A percentile compares a stretch with the other conserved stretches of the same genome.
phyloP scores from a whole-genome alignment of 2,888 invertebrate genomes.

The Craniophora ligustri region DNA sequence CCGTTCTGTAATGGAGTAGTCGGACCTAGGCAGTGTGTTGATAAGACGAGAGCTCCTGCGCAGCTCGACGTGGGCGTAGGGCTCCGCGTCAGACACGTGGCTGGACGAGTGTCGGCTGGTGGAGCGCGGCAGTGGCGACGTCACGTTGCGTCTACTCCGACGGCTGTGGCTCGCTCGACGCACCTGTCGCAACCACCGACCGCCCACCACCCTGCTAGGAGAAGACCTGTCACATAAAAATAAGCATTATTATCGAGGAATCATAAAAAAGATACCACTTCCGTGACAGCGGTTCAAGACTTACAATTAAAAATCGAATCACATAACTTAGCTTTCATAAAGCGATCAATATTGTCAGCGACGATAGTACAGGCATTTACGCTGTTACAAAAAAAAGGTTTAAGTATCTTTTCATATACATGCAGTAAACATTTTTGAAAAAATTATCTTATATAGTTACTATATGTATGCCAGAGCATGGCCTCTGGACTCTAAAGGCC shows the following conservation, averaged over 20 bases:
- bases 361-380: no score
- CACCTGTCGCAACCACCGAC: slow-evolving; percentile 86
- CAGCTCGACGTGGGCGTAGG: slow-evolving; percentile 73
- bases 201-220: slow-evolving; percentile 89
- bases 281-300: no score
- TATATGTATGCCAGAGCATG: no score
- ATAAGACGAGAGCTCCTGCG: slow-evolving; percentile 87
- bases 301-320: no score
- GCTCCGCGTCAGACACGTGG: slow-evolving; percentile 77
- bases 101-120: slow-evolving; percentile 72
- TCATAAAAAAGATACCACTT: neutral
- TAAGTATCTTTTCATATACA: no score
- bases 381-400: no score
- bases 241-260: slow-evolving; percentile 14
- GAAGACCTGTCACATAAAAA: slow-evolving; percentile 78
- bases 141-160: slow-evolving; percentile 78
- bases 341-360: no score
- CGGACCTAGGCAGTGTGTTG: slow-evolving; percentile 80
- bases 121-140: slow-evolving; percentile 79
- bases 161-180: slow-evolving; percentile 82
- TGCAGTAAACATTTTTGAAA: no score
- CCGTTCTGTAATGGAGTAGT: slow-evolving; percentile 89
- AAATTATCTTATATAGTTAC: no score
- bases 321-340: no score
- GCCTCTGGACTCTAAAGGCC: no score